These are phyloP conservation scores for Sminthopsis crassicaudata DNA, from an alignment of 2,113 vertebrate species.

Conservation along the genomic window DNA sequence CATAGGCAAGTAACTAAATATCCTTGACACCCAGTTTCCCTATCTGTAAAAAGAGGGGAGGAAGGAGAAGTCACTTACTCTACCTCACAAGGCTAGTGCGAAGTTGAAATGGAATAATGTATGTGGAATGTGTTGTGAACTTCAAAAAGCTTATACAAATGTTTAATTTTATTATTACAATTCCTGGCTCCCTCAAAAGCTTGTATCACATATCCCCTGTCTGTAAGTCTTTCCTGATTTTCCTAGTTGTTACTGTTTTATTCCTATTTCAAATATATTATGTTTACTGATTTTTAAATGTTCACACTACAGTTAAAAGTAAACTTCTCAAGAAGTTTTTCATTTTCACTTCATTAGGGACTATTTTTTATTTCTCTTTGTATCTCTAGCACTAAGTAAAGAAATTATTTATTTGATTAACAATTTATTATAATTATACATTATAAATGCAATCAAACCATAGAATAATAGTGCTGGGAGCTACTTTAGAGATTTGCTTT, in stretches of 20 bases:
- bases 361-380: not conserved
- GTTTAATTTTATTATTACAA: not conserved
- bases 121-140: not conserved
- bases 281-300: not conserved
- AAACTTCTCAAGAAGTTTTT: not conserved
- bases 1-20: not conserved
- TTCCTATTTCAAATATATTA: not conserved
- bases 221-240: not conserved
- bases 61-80: not conserved
- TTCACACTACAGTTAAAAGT: not conserved
- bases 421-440: too few relatives aligned
- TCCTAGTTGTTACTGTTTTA: not conserved
- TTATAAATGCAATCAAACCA: constrained; percentile 16
- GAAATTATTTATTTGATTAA: not conserved
- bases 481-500: constrained; percentile 2
- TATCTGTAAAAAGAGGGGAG: not conserved
- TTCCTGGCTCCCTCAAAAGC: not conserved
- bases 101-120: not conserved
- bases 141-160: not conserved
- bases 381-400: not conserved
- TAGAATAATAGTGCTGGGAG: not conserved
- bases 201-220: not conserved
- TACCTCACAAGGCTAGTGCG: not conserved
- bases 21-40: not conserved
- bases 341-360: not conserved